A percentile compares a stretch with the other conserved stretches of the same genome.
phyloP scores from a whole-genome alignment of 2,797 vertebrate species.

The Australoheros facetus region DNA sequence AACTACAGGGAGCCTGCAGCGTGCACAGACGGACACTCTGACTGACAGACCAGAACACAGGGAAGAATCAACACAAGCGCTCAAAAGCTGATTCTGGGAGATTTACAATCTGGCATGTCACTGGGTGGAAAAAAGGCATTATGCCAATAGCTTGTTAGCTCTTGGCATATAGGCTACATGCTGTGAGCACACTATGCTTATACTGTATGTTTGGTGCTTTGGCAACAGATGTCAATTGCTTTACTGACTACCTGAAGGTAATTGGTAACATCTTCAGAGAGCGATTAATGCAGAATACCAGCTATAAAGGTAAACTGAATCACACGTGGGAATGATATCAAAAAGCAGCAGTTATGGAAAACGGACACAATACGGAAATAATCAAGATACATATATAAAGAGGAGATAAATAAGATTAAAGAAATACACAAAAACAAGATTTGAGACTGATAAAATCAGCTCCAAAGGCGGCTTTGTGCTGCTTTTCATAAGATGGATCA shows the following conservation, averaged over 20 bases:
- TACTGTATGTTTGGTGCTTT: constrained; percentile 63
- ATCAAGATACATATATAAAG: not conserved
- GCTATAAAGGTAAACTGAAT: not conserved
- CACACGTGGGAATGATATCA: not conserved
- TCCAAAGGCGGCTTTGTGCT: not conserved
- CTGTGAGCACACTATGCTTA: constrained; percentile 64
- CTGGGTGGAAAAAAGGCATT: constrained; percentile 63
- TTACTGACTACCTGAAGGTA: constrained; percentile 51
- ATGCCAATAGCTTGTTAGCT: constrained; percentile 74
- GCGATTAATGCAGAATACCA: constrained; percentile 32
- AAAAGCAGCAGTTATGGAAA: not conserved
- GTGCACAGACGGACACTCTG: constrained; percentile 57
- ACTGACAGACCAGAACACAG: constrained; percentile 57
- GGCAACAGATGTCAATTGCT: constrained; percentile 68
- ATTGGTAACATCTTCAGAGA: constrained; percentile 57
- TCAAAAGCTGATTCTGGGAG: constrained; percentile 68
- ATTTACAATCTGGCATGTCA: constrained; percentile 73
- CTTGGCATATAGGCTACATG: constrained; percentile 58
- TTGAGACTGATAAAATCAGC: constrained; percentile 16
- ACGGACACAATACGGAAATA: not conserved
- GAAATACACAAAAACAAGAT: constrained; percentile 18
- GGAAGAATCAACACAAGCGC: constrained; percentile 57
- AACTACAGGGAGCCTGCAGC: constrained; percentile 50
- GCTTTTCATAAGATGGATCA: constrained; percentile 36
- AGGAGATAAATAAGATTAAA: not conserved